These are phyloP conservation scores for Danio tinwini DNA, from an alignment of 2,797 vertebrate species.

Conservation along the genomic window DNA sequence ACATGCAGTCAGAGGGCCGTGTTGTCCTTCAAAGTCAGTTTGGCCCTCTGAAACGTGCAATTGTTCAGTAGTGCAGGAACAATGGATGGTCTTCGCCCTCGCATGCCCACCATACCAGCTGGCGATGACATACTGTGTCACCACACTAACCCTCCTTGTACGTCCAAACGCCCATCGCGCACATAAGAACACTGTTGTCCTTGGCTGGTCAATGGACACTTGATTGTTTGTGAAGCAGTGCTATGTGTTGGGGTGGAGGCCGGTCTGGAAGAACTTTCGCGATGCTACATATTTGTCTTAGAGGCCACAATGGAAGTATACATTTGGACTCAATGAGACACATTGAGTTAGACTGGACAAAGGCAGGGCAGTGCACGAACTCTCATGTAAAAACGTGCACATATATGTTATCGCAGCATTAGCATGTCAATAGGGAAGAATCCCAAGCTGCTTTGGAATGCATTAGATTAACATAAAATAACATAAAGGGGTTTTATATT, in stretches of 20 bases:
- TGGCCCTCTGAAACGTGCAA: conserved; percentile 76
- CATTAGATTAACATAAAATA: conserved; percentile 23
- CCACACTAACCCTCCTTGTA: conserved; percentile 59
- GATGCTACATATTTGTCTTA: conserved; percentile 58
- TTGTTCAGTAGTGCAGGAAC: conserved; percentile 81
- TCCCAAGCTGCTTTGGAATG: conserved; percentile 24
- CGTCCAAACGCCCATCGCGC: conserved; percentile 50
- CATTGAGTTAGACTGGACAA: conserved; percentile 50
- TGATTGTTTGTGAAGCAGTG: conserved; percentile 60
- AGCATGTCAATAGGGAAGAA: conserved; percentile 40
- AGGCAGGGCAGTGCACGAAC: conserved; percentile 40
- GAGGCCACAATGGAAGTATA: conserved; percentile 60
- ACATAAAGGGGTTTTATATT: neutral
- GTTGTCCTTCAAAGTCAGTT: conserved; percentile 66
- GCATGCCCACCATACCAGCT: conserved; percentile 84
- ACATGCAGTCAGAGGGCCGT: conserved; percentile 51
- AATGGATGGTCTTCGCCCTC: conserved; percentile 79
- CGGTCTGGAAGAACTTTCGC: conserved; percentile 50
- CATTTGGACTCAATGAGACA: conserved; percentile 47
- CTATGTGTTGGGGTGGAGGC: conserved; percentile 53
- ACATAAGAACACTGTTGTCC: conserved; percentile 63
- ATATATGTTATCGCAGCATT: conserved; percentile 49
- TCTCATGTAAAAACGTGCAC: conserved; percentile 44
- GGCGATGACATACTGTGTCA: conserved; percentile 77
- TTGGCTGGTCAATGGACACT: conserved; percentile 63